A percentile compares a stretch with the other conserved stretches of the same genome.
Conservation (phyloP, 2,113 vertebrate genomes). For the Melozone crissalis region DNA sequence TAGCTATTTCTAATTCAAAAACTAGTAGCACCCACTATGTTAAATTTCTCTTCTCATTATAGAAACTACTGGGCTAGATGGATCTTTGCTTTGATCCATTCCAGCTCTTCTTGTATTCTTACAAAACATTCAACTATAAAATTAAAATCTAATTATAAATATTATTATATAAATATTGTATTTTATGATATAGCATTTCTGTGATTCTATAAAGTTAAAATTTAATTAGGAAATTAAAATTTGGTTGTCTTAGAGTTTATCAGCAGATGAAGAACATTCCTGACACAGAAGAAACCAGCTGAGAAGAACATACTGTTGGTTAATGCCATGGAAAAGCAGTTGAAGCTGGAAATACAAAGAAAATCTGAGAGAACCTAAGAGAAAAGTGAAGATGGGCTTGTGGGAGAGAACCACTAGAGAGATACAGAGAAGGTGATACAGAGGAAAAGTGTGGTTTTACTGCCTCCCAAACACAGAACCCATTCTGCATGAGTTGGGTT, state of each 20-base stretch:
- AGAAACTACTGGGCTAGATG: neutral
- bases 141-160: neutral
- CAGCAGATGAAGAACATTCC: neutral
- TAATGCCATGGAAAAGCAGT: neutral
- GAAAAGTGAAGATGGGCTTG: neutral
- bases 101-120: neutral
- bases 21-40: neutral
- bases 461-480: neutral
- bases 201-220: neutral
- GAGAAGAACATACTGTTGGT: neutral
- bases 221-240: neutral
- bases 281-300: neutral
- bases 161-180: neutral
- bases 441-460: neutral
- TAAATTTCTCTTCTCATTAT: neutral
- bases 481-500: neutral
- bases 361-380: neutral
- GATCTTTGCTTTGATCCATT: neutral
- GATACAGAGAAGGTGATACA: neutral
- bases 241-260: neutral
- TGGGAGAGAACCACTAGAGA: neutral
- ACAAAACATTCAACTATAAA: neutral
- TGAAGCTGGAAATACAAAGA: neutral
- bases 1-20: neutral
- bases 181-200: neutral